phyloP scores from a whole-genome alignment of 2,113 vertebrate species.

The Murina feae region DNA sequence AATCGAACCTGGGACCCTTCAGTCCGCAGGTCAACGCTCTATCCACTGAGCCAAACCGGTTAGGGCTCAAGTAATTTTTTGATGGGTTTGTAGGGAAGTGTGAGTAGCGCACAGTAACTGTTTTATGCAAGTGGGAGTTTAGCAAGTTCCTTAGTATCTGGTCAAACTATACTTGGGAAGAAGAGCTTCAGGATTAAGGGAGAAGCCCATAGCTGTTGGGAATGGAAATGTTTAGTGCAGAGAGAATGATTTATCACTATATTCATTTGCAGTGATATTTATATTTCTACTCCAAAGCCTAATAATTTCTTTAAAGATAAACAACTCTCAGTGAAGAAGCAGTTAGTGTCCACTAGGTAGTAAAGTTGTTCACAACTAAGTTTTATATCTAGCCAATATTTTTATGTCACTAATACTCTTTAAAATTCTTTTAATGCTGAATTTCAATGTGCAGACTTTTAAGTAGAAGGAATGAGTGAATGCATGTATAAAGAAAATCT shows the following conservation, averaged over 20 bases:
- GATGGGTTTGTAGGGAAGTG: not conserved
- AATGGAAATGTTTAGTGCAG: not conserved
- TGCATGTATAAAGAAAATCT: not conserved
- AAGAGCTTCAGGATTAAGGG: not conserved
- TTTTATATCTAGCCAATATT: not conserved
- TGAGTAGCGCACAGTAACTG: not conserved
- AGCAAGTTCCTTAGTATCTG: not conserved
- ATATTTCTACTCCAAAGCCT: not conserved
- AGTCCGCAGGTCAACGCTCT: no score
- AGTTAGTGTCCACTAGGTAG: not conserved
- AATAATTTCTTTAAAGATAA: not conserved
- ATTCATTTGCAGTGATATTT: not conserved
- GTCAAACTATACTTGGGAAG: not conserved
- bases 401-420: not conserved
- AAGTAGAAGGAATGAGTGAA: not conserved
- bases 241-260: not conserved
- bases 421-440: not conserved
- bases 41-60: no score
- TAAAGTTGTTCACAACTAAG: not conserved
- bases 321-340: not conserved
- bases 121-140: not conserved
- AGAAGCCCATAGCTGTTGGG: not conserved
- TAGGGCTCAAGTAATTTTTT: not conserved
- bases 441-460: not conserved
- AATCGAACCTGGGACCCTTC: no score